Base-by-base conservation (phyloP, 2,113 vertebrate species). In the Urocolius indicus region DNA sequence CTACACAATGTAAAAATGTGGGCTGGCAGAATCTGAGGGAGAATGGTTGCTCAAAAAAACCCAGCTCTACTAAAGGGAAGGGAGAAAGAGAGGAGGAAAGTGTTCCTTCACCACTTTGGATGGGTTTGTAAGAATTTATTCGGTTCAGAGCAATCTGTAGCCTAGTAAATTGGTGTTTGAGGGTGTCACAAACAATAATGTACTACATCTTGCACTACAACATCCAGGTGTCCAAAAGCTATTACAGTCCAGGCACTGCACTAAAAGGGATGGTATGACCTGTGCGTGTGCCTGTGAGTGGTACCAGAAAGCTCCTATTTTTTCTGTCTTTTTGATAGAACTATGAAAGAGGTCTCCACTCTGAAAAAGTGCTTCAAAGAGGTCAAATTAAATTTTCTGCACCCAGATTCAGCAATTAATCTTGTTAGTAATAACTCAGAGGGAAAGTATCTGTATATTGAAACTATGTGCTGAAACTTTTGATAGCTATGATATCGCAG, bases 151-250 rank as follows among this genome's bases (percentile, higher is more conserved):
- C 96, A 98, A 98, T 98, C 97, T 97, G 92, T 63, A 88, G 94
- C 88, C 93, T 76, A 90, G 96, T 91, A 98, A 98, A 98, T 97
- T 98, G 97, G 95, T 96, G 96, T 98, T 98, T 97, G 97, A 93
- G 93, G 57, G 85, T 97, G 97, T 97, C 98, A 98, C 97, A 97
- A 97, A 96, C 96, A 98, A 97, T 98, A 98, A 98, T 81, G 88
- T 96, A 89, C 69, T 97, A 94, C 82, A 96, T 96, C 96, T 98
- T 95, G 71, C 89, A 90, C 74, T 68, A 65, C 87, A 96, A 90
- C 11, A 41, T 96, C 73, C 88, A 96, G 97, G 66, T 97, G 93
- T 96, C 98, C 93, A 96, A 97, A 98, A 97, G 92, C 96, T 97
- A 98, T 98, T 98, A 97, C 89, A 96, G 81, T 73, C 81, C 48